Base-by-base conservation (phyloP, 2,888 invertebrate species). In the Ecdyonurus torrentis region DNA sequence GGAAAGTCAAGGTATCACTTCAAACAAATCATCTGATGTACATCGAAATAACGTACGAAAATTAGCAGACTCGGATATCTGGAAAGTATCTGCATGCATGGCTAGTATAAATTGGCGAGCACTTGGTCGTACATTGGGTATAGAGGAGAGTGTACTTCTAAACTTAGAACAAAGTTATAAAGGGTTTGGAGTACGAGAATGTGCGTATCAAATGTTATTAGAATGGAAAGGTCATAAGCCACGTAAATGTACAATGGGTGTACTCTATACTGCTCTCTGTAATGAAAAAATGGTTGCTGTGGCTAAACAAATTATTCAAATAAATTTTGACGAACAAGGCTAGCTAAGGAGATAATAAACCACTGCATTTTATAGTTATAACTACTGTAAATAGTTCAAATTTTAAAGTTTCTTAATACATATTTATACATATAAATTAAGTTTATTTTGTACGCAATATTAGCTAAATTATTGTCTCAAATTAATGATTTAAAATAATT, bases 141-240 rank as follows among this genome's bases (percentile, higher is more conserved):
- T 69, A n/a, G 67, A 68, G 19, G 69, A 69, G 58, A 66, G 63
- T 23, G 67, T 66, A 2, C 61, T 71, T 5, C 58, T 66, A 15
- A 67, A 68, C 58, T 65, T 71, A 25, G 68, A 70, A 50, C 67
- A 68, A 23, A 53, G 64, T 0, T 63, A 69, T 25, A 67, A 68
- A 19, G 55, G 64, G 10, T 63, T 60, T 3, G 70, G 70, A 5
- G 67, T 68, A 25, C 66, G 70, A 15, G 71, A 71, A 63, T 69
- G 69, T 64, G 66, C 69, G 1, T 71, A 70, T 61, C 71, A 71
- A 63, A 69, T 70, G 68, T 65, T 71, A n/a, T 60, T 70, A 18
- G 65, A 66, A 15, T 71, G 70, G 70, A 69, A 68, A 61, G 68
- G 67, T 10, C 64, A 67, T 18, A 66, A 63, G 59, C 69, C 70